Conservation (phyloP, 2,113 vertebrate genomes). For the Arothron firmamentum region DNA sequence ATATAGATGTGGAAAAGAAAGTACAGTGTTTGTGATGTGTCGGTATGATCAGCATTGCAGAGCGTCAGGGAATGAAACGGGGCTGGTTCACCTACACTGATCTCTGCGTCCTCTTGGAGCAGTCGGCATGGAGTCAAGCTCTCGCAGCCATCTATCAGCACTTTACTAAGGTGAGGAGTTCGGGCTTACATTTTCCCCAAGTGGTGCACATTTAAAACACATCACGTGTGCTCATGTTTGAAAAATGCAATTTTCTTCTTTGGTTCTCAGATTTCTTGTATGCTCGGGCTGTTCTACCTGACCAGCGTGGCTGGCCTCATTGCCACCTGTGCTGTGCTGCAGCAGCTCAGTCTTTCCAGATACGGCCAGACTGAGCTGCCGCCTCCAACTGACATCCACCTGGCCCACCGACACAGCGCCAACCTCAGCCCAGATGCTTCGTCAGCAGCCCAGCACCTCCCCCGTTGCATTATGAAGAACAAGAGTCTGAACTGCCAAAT, state of each 20-base stretch:
- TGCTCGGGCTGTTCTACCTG: conserved; percentile 87
- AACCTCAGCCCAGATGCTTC: conserved; percentile 7
- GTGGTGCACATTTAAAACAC: too few species aligned
- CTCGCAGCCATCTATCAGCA: conserved; percentile 84
- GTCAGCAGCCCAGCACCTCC: conserved; percentile 18
- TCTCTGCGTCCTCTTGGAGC: conserved; percentile 91
- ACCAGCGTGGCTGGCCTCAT: conserved; percentile 85
- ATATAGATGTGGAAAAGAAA: too few species aligned
- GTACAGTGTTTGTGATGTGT: too few species aligned
- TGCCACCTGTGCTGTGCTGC: conserved; percentile 76
- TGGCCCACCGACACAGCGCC: conserved; percentile 39
- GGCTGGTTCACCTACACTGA: conserved; percentile 99
- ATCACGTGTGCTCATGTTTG: too few species aligned
- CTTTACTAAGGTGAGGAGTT: conserved; percentile 83
- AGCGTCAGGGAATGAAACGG: conserved; percentile 85
- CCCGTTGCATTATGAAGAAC: conserved; percentile 53
- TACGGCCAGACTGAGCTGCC: conserved; percentile 2
- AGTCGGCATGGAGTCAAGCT: conserved; percentile 83
- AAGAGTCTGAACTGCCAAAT: conserved; percentile 36
- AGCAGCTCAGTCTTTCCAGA: conserved; percentile 75
- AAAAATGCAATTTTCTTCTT: too few species aligned
- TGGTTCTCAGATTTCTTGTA: conserved; percentile 82
- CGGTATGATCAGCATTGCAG: conserved; percentile 78
- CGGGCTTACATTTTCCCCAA: background rate
- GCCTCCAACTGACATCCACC: conserved; percentile 8